Conservation (phyloP, 2,113 vertebrate genomes). For the Cololabis saira region DNA sequence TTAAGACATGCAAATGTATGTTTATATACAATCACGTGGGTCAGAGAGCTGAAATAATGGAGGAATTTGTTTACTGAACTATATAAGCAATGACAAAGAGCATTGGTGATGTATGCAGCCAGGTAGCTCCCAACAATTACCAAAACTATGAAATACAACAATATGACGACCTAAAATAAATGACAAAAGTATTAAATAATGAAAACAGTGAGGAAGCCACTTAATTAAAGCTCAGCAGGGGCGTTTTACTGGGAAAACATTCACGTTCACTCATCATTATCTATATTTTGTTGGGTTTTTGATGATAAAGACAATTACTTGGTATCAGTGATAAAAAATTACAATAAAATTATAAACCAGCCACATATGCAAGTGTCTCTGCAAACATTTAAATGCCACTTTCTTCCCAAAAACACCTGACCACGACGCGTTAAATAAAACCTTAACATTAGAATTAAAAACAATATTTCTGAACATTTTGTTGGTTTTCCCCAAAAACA, state of each 20-base stretch:
- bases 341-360: not conserved
- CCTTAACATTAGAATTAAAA: too few relatives aligned
- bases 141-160: too few relatives aligned
- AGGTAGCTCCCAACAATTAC: not conserved
- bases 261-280: not conserved
- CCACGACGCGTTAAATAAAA: not conserved
- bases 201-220: constrained; percentile 24
- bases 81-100: too few relatives aligned
- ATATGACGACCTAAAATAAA: too few relatives aligned
- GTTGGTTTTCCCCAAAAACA: not conserved
- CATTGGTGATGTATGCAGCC: not conserved
- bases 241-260: constrained; percentile 9
- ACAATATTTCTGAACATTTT: constrained; percentile 7
- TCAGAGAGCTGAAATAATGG: fast-evolving
- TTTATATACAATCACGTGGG: not conserved
- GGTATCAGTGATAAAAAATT: too few relatives aligned
- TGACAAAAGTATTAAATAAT: too few relatives aligned
- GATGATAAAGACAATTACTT: too few relatives aligned
- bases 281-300: too few relatives aligned
- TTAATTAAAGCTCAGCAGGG: constrained; percentile 32
- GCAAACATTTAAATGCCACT: not conserved
- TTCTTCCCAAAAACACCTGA: not conserved
- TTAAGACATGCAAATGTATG: not conserved
- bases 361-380: not conserved
- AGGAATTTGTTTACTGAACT: constrained; percentile 13